Evolutionary conservation across 2,797 vertebrate genomes (phyloP), one percentile per base, ranked within the genome.

Genomic region (Rhabdomys pumilio): DNA sequence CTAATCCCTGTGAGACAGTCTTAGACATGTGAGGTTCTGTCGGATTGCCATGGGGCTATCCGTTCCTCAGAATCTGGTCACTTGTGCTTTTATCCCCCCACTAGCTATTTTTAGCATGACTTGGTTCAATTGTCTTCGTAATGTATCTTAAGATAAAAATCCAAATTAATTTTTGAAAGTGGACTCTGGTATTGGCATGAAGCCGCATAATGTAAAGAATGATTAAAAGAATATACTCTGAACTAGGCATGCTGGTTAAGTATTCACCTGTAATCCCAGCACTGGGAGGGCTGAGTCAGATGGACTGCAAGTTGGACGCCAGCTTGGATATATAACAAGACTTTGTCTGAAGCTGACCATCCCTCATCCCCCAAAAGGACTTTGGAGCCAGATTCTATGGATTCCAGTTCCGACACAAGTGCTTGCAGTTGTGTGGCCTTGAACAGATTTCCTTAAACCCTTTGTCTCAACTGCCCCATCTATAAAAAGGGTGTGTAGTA

Each of bases 391-490:
- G n/a, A 34, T 69, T 87, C 84, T 50, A 76, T 82, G 47, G 55
- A 24, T 94, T 96, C 77, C 63, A 57, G 61, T 94, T 95, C 80
- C 19, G 83, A 41, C 75, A 67, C 81, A 80, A 22, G 80, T 26
- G 57, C 13, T 91, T 86, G 6, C 41, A 89, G 31, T 59, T 92
- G 24, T 75, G 44, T 82, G 41, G 69, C 67, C n/a, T 89, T 59
- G 29, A 94, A 76, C 13, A 77, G 38, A 73, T 44, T 82, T 82
- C 38, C 75, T 89, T 26, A 73, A 96, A 57, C 31, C 47, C 86
- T 92, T 95, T 96, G 53, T 38, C 41, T 96, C 53, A 13, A 53
- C 82, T 90, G 95, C 75, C 29, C 59, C 53, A 38, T 83, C 80
- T 69, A 5, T 89, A 55, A 89, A 90, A 82, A 38, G 5, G 57